phyloP scores from a whole-genome alignment of 2,888 invertebrate genomes.

The Ophraella communa region DNA sequence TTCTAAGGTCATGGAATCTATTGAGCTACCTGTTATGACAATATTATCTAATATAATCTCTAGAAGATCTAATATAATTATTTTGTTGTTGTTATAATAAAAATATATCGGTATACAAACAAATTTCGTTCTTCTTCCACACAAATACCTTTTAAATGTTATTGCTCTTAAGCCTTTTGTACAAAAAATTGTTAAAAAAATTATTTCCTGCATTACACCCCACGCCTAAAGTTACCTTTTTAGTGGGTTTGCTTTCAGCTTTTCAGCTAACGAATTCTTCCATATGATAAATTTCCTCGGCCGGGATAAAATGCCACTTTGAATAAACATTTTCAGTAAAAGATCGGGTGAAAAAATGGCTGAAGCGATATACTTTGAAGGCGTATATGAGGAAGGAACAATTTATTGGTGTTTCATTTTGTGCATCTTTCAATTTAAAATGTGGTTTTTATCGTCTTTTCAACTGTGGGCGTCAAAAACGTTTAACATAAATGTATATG shows the following conservation, averaged over 20 bases:
- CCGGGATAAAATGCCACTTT: conserved; percentile 26
- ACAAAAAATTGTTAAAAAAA: too few relatives aligned
- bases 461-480: not conserved
- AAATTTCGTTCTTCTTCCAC: not conserved
- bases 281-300: conserved; percentile 25
- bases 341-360: conserved; percentile 21
- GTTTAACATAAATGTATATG: not conserved
- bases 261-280: conserved; percentile 34
- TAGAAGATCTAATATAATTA: too few relatives aligned
- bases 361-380: conserved; percentile 9
- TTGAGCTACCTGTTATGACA: too few relatives aligned
- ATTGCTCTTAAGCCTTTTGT: too few relatives aligned
- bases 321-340: conserved; percentile 22
- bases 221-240: conserved; percentile 11
- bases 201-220: not conserved
- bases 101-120: too few relatives aligned
- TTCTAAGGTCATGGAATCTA: too few relatives aligned
- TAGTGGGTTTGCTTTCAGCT: conserved; percentile 35
- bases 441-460: conserved; percentile 15
- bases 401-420: conserved; percentile 23
- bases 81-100: too few relatives aligned
- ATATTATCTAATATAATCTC: too few relatives aligned
- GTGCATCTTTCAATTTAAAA: conserved; percentile 2
- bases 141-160: too few relatives aligned
- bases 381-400: conserved; percentile 9